Conservation (phyloP, 1,140 invertebrate species). For the Tetramorium alpestre region DNA sequence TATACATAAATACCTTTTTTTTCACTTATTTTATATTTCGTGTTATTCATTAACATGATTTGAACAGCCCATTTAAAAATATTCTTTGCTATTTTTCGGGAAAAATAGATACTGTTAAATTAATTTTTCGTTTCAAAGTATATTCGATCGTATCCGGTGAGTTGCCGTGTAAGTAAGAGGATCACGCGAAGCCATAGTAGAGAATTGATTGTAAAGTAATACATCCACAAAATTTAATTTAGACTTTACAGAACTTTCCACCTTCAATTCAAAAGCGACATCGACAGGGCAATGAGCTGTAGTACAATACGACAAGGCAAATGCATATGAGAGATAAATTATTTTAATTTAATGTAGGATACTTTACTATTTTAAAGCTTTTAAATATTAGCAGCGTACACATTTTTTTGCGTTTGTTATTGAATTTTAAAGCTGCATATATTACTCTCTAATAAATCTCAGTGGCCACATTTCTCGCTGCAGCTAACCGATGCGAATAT, state of each 20-base stretch:
- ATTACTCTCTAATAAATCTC: conserved; percentile 7
- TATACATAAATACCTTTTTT: background rate
- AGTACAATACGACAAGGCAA: background rate
- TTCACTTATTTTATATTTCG: background rate
- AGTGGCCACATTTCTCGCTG: background rate
- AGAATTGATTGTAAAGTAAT: conserved; percentile 53
- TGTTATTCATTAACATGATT: background rate
- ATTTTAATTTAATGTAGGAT: background rate
- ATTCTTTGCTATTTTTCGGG: background rate
- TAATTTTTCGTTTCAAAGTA: conserved; percentile 34
- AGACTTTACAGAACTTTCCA: background rate
- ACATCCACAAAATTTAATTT: conserved; percentile 52
- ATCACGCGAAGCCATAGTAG: conserved; percentile 48
- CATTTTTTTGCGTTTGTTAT: background rate
- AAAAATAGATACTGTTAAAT: conserved; percentile 4
- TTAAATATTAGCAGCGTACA: background rate
- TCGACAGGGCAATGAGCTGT: background rate
- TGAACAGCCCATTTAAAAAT: background rate
- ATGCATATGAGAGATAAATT: background rate
- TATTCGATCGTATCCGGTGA: conserved; percentile 12
- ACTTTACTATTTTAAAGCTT: background rate
- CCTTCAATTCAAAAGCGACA: background rate
- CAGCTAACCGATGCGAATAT: background rate
- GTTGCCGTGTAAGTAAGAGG: conserved; percentile 40
- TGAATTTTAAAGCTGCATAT: background rate